Base-by-base conservation (phyloP, 2,113 vertebrate species). In the Seriola rivoliana region DNA sequence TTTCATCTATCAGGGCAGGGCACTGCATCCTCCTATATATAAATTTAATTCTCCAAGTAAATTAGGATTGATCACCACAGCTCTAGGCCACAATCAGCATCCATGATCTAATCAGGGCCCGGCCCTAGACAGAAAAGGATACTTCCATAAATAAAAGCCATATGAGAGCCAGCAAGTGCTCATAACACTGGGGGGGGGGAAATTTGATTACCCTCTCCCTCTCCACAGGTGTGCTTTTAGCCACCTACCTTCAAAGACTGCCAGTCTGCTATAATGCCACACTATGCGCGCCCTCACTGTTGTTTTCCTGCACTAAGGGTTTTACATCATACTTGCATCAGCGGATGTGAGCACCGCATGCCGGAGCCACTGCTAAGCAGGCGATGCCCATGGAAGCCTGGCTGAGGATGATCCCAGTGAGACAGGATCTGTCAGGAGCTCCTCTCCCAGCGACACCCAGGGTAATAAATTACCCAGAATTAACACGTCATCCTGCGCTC, bases 121-220 rank as follows among this genome's bases (percentile, higher is more conserved):
- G 77, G 90, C 84, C 73, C 91, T 54, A 87, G 88, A 89, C 92
- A 88, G 91, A 92, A 91, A 93, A 87, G 90, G 91, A 94, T 91
- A 85, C 89, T 90, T 93, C 93, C 94, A 95, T 95, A 95, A 95
- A 95, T 94, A 95, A 94, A 93, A 95, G 90, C 91, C 90, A 93
- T 92, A 93, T 89, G 92, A 94, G 93, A 89, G 81, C 89, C 85
- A 85, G 93, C 89, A 80, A 95, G 91, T 85, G 82, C 89, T 91
- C 91, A 88, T 93, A 93, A 94, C 88, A 91, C 79, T 38, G 73
- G 71, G 74, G 54, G 29, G 23, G 25, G 69, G 80, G 82, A 76
- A 89, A 94, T 94, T 81, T 86, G 92, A 95, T 95, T 94, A 93
- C 85, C 78, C 48, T 81, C 85, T 90, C 84, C 66, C 69, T 83